Conservation (phyloP, 2,888 invertebrate species). For the Eurytoma adleriae region DNA sequence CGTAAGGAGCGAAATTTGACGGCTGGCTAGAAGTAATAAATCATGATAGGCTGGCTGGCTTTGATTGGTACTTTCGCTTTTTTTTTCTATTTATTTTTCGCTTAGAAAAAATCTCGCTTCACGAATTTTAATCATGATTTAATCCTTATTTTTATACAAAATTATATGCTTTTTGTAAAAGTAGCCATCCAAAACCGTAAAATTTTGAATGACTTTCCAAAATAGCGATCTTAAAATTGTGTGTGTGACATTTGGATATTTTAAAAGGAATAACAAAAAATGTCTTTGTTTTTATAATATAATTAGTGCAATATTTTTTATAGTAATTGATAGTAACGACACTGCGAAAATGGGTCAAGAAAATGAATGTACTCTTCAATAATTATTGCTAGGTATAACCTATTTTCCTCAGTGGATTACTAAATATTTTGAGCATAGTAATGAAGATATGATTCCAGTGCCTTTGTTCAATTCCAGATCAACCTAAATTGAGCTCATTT, state of each 20-base stretch:
- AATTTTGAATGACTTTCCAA: too few relatives aligned
- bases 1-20: not conserved
- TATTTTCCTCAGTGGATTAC: too few relatives aligned
- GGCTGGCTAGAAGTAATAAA: not conserved
- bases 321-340: not conserved
- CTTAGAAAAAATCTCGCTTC: too few relatives aligned
- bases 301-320: not conserved
- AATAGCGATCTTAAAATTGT: too few relatives aligned
- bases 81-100: not conserved
- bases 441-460: not conserved
- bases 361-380: too few relatives aligned
- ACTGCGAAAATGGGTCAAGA: too few relatives aligned
- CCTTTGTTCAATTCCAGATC: not conserved
- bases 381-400: too few relatives aligned
- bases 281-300: not conserved
- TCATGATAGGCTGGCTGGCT: slow-evolving; percentile 16
- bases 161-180: too few relatives aligned
- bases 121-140: too few relatives aligned
- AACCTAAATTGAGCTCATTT: slow-evolving; percentile 6
- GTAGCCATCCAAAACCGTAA: too few relatives aligned
- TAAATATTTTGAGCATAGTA: too few relatives aligned
- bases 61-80: not conserved
- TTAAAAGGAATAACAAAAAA: not conserved
- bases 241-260: not conserved
- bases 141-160: too few relatives aligned